A percentile compares a stretch with the other conserved stretches of the same genome.
These are phyloP conservation scores for Echiichthys vipera DNA, from an alignment of 2,797 vertebrate genomes.

Conservation along the genomic window DNA sequence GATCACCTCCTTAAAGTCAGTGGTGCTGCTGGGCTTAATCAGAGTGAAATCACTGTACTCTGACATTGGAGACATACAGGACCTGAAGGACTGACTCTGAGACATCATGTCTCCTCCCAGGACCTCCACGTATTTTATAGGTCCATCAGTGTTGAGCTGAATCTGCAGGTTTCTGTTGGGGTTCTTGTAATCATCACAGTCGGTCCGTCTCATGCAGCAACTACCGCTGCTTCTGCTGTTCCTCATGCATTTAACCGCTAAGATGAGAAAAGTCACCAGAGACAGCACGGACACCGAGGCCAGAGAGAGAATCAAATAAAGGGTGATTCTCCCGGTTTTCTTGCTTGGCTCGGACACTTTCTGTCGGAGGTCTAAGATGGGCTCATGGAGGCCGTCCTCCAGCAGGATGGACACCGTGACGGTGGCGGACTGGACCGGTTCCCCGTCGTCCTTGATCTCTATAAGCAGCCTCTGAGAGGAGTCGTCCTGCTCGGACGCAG, in stretches of 20 bases:
- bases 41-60: constrained; percentile 83
- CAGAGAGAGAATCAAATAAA: constrained; percentile 78
- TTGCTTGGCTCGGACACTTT: constrained; percentile 60
- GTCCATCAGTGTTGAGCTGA: constrained; percentile 81
- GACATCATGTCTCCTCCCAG: constrained; percentile 82
- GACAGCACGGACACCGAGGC: constrained; percentile 76
- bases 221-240: constrained; percentile 60
- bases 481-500: constrained; percentile 80
- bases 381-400: constrained; percentile 73
- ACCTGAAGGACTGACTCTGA: constrained; percentile 84
- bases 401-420: constrained; percentile 73
- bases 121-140: constrained; percentile 83
- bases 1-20: constrained; percentile 78
- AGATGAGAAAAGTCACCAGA: constrained; percentile 73
- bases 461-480: constrained; percentile 81
- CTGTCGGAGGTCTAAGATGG: constrained; percentile 68
- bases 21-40: constrained; percentile 81
- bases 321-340: constrained; percentile 71
- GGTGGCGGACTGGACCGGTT: constrained; percentile 74
- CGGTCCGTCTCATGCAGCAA: constrained; percentile 68
- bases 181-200: constrained; percentile 76
- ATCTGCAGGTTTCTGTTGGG: constrained; percentile 82
- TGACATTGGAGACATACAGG: constrained; percentile 81
- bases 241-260: constrained; percentile 77
- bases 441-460: constrained; percentile 79